Conservation (phyloP, 2,113 vertebrate genomes). For the Polyodon spathula region DNA sequence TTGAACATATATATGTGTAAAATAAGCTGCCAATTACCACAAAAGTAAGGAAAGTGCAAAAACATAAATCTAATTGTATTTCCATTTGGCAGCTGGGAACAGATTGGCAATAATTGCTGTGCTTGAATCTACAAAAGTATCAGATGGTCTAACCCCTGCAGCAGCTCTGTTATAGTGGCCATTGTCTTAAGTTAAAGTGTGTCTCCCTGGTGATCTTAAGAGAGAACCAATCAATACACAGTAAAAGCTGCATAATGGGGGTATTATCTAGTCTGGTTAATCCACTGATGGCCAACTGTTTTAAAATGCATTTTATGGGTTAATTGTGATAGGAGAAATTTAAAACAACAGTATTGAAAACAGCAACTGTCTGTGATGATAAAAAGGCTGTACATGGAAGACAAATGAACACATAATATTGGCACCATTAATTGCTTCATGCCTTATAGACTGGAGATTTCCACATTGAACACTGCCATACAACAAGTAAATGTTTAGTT, state of each 20-base stretch:
- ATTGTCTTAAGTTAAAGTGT: constrained; percentile 35
- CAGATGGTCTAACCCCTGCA: constrained; percentile 29
- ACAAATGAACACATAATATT: constrained; percentile 49
- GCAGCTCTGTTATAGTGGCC: too few relatives aligned
- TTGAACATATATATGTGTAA: too few relatives aligned
- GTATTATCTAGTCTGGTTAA: constrained; percentile 36
- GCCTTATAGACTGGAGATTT: constrained; percentile 29
- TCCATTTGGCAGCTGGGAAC: constrained; percentile 54
- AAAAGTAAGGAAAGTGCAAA: constrained; percentile 33
- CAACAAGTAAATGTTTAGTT: constrained; percentile 13
- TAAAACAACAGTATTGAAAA: constrained; percentile 4
- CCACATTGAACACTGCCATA: constrained; percentile 23
- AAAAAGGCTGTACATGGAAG: constrained; percentile 39
- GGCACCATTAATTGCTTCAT: constrained; percentile 48
- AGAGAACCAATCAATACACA: constrained; percentile 51
- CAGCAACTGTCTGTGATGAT: neutral
- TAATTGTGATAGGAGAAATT: constrained; percentile 28
- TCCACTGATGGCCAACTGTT: constrained; percentile 43
- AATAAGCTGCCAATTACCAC: constrained; percentile 31
- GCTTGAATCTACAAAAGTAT: constrained; percentile 36
- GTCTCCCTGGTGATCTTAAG: constrained; percentile 30
- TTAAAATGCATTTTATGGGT: constrained; percentile 42
- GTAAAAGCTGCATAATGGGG: constrained; percentile 43
- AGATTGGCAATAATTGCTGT: constrained; percentile 40
- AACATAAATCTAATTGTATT: constrained; percentile 52